Conservation (phyloP, 1,140 invertebrate genomes). For the Brachionus angularis region DNA sequence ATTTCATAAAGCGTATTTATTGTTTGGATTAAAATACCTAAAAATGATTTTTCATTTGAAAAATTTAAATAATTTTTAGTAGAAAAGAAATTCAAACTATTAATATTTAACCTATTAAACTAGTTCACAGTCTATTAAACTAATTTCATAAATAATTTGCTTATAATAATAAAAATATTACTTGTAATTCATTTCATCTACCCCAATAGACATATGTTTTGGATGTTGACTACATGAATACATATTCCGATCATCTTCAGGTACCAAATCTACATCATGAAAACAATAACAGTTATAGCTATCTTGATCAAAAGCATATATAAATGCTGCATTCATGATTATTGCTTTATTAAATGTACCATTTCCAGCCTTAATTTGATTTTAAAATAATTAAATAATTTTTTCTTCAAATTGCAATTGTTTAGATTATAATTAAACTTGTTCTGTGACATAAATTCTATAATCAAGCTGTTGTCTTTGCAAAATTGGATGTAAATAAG, state of each 20-base stretch:
- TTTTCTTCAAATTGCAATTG: no score
- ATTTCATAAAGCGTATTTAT: no score
- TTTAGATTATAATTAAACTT: no score
- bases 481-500: conserved; percentile 83
- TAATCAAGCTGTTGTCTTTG: conserved; percentile 82
- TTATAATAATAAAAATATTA: conserved; percentile 42
- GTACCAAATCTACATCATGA: conserved; percentile 77
- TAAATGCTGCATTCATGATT: conserved; percentile 44
- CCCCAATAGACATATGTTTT: conserved; percentile 56
- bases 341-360: conserved; percentile 61
- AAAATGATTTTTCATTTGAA: no score
- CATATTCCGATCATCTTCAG: conserved; percentile 45
- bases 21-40: no score
- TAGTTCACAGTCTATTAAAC: background rate
- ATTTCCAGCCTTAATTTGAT: conserved; percentile 76
- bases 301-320: conserved; percentile 59
- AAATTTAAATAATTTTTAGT: background rate
- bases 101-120: background rate
- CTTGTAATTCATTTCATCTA: conserved; percentile 70
- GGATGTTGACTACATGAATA: conserved; percentile 75
- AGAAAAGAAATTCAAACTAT: background rate
- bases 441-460: conserved; percentile 83
- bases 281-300: conserved; percentile 89
- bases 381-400: conserved; percentile 73
- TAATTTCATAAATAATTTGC: no score